These are phyloP conservation scores for Champsocephalus gunnari DNA, from an alignment of 2,797 vertebrate genomes.

Conservation along the genomic window DNA sequence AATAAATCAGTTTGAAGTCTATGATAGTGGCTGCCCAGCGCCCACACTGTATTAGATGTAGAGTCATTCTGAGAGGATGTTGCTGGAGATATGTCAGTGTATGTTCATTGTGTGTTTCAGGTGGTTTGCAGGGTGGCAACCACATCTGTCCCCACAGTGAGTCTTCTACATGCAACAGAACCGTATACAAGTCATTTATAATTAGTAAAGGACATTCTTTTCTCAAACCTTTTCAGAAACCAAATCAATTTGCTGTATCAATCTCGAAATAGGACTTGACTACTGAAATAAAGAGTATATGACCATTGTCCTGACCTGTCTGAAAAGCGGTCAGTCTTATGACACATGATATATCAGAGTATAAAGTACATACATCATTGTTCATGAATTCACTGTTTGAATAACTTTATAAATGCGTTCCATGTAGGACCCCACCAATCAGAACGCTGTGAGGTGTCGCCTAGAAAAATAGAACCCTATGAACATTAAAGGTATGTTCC, in stretches of 20 bases:
- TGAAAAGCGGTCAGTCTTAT: neutral
- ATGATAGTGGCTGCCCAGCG: slow-evolving; percentile 15
- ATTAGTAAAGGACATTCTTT: slow-evolving; percentile 4
- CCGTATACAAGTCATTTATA: slow-evolving; percentile 13
- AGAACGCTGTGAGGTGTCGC: slow-evolving; percentile 10
- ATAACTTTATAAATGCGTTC: slow-evolving; percentile 33
- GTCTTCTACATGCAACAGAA: slow-evolving; percentile 5
- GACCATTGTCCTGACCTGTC: slow-evolving; percentile 15
- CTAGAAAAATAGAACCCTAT: slow-evolving; percentile 51
- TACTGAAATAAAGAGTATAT: neutral
- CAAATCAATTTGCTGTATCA: neutral
- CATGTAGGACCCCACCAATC: slow-evolving; percentile 16
- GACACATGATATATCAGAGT: slow-evolving; percentile 26
- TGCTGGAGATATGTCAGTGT: slow-evolving; percentile 1
- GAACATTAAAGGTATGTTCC: slow-evolving; percentile 18
- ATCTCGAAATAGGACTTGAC: neutral
- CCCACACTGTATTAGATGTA: slow-evolving; percentile 1
- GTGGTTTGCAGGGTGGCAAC: neutral
- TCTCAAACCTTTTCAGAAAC: slow-evolving; percentile 3
- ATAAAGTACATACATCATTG: slow-evolving; percentile 47
- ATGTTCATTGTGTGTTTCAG: neutral
- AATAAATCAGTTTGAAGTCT: neutral
- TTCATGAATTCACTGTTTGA: slow-evolving; percentile 19
- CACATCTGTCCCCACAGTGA: neutral
- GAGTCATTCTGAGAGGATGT: neutral